These are phyloP conservation scores for Myathropa florea DNA, from an alignment of 2,888 invertebrate genomes.

Conservation along the genomic window DNA sequence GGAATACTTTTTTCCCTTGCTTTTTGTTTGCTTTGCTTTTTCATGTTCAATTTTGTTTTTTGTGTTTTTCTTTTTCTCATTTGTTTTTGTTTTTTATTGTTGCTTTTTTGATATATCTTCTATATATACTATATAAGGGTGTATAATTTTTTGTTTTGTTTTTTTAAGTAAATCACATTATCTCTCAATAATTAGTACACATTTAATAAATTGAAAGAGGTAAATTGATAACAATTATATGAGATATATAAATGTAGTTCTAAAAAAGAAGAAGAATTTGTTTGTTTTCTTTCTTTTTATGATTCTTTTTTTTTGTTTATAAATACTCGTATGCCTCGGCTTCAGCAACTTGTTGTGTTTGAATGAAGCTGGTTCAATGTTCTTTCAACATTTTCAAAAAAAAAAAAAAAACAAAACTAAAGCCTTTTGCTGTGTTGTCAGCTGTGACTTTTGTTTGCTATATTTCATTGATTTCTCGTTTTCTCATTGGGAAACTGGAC, in stretches of 20 bases:
- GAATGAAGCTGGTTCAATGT: slow-evolving; percentile 26
- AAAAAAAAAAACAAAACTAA: slow-evolving; percentile 20
- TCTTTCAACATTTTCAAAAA: slow-evolving; percentile 9
- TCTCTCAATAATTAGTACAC: slow-evolving; percentile 68
- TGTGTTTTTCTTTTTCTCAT: slow-evolving; percentile 14
- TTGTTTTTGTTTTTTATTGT: slow-evolving; percentile 5
- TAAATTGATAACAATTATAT: slow-evolving; percentile 67
- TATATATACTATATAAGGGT: slow-evolving; percentile 44
- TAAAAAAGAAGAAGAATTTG: slow-evolving; percentile 16
- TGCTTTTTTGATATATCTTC: slow-evolving; percentile 36
- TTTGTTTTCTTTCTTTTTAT: neutral
- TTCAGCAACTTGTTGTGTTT: slow-evolving; percentile 14
- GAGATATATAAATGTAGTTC: slow-evolving; percentile 67
- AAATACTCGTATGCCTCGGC: slow-evolving; percentile 52
- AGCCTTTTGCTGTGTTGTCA: neutral
- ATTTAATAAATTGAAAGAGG: slow-evolving; percentile 69
- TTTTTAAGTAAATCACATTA: slow-evolving; percentile 68
- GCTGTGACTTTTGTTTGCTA: slow-evolving; percentile 32
- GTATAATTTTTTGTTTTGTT: slow-evolving; percentile 26
- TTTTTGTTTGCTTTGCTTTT: slow-evolving; percentile 51
- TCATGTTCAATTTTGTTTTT: slow-evolving; percentile 19
- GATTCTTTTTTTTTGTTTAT: slow-evolving; percentile 11
- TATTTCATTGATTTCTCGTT: neutral
- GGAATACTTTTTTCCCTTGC: slow-evolving; percentile 63
- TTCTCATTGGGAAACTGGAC: neutral